Evolutionary conservation across 2,888 invertebrate genomes (phyloP), one percentile per base, ranked within the genome.

Genomic region (Platycheirus rosarum): DNA sequence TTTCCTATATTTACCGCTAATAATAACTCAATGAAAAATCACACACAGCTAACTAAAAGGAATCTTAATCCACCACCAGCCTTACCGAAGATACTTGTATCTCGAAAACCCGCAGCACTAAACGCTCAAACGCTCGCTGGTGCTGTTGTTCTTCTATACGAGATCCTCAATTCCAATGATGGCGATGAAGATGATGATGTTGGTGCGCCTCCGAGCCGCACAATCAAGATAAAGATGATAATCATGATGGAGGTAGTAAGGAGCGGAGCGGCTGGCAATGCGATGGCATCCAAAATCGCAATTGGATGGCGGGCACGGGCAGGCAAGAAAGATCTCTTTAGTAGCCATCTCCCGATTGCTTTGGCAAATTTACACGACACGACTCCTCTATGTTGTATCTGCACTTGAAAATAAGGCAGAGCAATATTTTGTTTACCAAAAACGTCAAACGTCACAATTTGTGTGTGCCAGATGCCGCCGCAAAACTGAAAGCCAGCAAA

Each of bases 21-120:
- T 82, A 82, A 82, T 82, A 82, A 82, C 82, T 77, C 82, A 82
- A 82, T 82, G 82, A 82, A 82, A 76, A 77, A 82, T 82, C 71
- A 77, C 77, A 77, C 77, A 77, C 68, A 71, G 35, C 70, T 60
- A 66, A 71, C 66, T 55, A 71, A 80, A 70, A 80, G 80, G 70
- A 80, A 75, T 76, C 80, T 53, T 35, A 20, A 40, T 32, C 69
- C 44, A 74, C 40, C 48, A 55, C 18, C 35, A 13, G 37, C 6
- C 14, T 6, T 16, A 32, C 16, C 57, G 26, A 74, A 49, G 40
- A 13, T 14, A 29, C 32, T 16, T 44, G 16, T 62, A 20, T 44
- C 44, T 63, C 18, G n/a, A 26, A n/a, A 35, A 29, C 37, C 44
- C 42, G 42, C 42, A 51, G 20, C 66, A 68, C 62, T 74, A 79